These are phyloP conservation scores for Brachypteracias leptosomus DNA, from an alignment of 2,113 vertebrate genomes.

Conservation along the genomic window DNA sequence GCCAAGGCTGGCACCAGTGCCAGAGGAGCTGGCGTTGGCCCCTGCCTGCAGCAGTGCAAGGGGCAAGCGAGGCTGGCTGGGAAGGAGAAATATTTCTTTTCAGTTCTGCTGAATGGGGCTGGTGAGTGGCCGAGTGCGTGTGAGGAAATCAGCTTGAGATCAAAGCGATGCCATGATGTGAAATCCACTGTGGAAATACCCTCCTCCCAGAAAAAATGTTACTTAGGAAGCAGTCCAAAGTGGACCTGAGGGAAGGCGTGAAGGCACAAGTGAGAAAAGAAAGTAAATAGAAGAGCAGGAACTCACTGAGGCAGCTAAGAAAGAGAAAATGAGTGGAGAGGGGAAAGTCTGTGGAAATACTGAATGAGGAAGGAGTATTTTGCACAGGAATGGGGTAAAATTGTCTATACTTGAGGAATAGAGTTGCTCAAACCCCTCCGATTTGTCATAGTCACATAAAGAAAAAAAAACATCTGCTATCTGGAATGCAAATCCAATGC, in stretches of 20 bases:
- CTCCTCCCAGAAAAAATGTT: too few relatives aligned
- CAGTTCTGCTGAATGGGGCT: background rate
- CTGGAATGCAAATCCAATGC: background rate
- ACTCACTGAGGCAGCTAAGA: background rate
- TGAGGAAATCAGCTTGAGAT: background rate
- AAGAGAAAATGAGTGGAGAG: background rate
- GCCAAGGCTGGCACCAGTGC: background rate
- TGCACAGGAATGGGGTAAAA: accelerated
- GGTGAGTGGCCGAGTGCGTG: background rate
- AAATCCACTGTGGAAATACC: background rate
- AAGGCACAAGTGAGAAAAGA: background rate
- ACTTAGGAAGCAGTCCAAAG: background rate
- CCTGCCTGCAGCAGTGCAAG: background rate
- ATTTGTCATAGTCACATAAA: background rate
- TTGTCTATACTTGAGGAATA: background rate
- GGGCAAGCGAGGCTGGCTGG: background rate
- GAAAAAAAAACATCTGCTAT: background rate
- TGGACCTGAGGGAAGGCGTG: background rate
- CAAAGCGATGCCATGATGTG: constrained; percentile 2
- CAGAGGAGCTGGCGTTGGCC: background rate
- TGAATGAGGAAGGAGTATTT: background rate
- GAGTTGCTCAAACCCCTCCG: accelerated
- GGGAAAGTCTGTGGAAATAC: background rate
- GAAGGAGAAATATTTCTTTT: background rate
- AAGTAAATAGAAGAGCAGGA: background rate